A percentile compares a stretch with the other conserved stretches of the same genome.
These are phyloP conservation scores for Campylomormyrus numenius DNA, from an alignment of 2,113 vertebrate genomes.

Conservation along the genomic window DNA sequence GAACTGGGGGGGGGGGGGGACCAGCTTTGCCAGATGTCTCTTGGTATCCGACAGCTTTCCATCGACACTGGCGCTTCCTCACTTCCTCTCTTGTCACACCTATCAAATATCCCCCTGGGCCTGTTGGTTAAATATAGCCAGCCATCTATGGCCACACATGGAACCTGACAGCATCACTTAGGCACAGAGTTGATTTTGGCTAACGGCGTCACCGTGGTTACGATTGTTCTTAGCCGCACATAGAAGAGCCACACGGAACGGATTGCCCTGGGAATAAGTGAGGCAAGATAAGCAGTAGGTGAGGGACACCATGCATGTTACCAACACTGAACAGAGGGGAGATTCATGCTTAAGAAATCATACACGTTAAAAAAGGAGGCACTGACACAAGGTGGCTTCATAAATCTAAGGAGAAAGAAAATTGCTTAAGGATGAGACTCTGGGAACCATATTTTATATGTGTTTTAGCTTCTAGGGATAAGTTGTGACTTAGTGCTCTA, in stretches of 20 bases:
- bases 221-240: background rate
- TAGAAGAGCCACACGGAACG: background rate
- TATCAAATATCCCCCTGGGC: background rate
- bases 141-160: background rate
- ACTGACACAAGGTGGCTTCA: background rate
- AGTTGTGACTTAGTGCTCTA: background rate
- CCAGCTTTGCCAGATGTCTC: background rate
- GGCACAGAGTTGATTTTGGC: background rate
- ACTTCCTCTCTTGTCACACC: background rate
- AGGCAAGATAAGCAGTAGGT: background rate
- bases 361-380: background rate
- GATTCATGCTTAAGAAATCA: background rate
- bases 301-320: background rate
- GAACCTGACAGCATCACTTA: background rate
- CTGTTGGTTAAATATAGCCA: constrained; percentile 5
- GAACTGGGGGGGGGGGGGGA: background rate
- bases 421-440: background rate
- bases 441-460: background rate
- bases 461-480: background rate
- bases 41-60: background rate
- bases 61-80: background rate
- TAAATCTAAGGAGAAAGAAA: background rate
- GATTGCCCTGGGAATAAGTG: background rate
- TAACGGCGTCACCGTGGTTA: background rate
- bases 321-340: background rate